Base-by-base conservation (phyloP, 2,113 vertebrate genomes). In the Amphiprion percula region DNA sequence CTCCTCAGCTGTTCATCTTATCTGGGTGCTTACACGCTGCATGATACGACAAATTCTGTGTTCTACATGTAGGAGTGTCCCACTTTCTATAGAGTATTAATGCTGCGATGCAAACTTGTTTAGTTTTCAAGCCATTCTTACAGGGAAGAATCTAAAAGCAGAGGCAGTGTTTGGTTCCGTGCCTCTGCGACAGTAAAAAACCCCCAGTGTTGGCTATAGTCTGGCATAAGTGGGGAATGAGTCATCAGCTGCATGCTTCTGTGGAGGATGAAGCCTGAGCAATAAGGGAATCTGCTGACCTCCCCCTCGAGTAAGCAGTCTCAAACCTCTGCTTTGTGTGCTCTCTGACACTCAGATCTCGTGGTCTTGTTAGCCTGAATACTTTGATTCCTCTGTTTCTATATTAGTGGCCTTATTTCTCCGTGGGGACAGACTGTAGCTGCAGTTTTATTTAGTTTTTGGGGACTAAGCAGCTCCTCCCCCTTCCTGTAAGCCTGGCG, bases 311-410 rank as follows among this genome's bases (percentile, higher is more conserved):
- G 71, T 70, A 52, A 21, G 15, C 16, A 50, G 11, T 68, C 77
- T 88, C 66, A 87, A 87, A 87, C 14, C 54, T 59, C 47, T 67
- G 64, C 92, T 92, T 89, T 92, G 90, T 89, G 49, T 77, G n/a
- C 44, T 56, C 30, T 56, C 26, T 47, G 59, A 33, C 1, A 1
- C 55, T 75, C 19, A 30, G 0, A 74, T 84, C 90, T 90, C 81
- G 66, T 87, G 90, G 74, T 87, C 16, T 24, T 76, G 21, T 41
- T 77, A 54, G 41, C 47, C 24, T 53, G 39, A 68, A 80, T 76
- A 52, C 24, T 84, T 76, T 50, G 84, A 65, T 79, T 52, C 76
- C 77, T 89, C 37, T 30, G 17, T 56, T 5, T 70, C 70, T 69
- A 47, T 81, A 68, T 85, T 83, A 76, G 44, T 55, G 33, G 28